Evolutionary conservation across 2,113 vertebrate genomes (phyloP).

Genomic region (Aythya baeri): DNA sequence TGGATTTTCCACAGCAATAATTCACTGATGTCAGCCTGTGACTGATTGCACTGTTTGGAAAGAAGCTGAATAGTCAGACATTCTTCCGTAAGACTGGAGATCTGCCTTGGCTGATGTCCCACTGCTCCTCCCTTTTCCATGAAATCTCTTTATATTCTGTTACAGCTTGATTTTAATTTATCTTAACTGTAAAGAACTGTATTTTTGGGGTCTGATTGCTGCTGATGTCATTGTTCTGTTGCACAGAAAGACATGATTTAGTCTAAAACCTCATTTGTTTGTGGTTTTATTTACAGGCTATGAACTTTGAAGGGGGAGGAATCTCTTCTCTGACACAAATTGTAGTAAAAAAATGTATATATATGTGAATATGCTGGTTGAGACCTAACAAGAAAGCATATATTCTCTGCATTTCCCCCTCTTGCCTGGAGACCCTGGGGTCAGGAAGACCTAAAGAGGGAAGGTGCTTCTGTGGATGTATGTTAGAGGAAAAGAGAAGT

Average conservation of each 20-base stretch:
- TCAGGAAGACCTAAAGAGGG: neutral
- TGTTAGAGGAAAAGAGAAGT: neutral
- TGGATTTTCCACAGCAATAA: neutral
- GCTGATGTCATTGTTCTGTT: neutral
- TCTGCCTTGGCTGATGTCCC: neutral
- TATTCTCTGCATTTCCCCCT: neutral
- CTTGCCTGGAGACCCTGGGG: neutral
- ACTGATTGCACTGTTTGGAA: neutral
- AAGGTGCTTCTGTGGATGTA: neutral
- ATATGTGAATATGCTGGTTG: neutral
- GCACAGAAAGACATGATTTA: neutral
- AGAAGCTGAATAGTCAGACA: neutral
- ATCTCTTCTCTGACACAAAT: neutral
- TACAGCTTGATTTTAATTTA: neutral
- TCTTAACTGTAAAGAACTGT: neutral
- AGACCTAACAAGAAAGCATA: neutral
- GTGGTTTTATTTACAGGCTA: neutral
- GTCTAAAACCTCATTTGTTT: neutral
- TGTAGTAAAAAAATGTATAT: neutral
- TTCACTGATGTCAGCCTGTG: neutral
- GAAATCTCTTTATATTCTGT: neutral
- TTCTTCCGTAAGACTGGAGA: neutral
- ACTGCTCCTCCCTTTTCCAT: neutral
- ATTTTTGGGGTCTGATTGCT: neutral
- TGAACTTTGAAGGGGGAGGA: neutral